A percentile compares a stretch with the other conserved stretches of the same genome.
Conservation (phyloP, 2,888 invertebrate genomes). For the Leucoma salicis region DNA sequence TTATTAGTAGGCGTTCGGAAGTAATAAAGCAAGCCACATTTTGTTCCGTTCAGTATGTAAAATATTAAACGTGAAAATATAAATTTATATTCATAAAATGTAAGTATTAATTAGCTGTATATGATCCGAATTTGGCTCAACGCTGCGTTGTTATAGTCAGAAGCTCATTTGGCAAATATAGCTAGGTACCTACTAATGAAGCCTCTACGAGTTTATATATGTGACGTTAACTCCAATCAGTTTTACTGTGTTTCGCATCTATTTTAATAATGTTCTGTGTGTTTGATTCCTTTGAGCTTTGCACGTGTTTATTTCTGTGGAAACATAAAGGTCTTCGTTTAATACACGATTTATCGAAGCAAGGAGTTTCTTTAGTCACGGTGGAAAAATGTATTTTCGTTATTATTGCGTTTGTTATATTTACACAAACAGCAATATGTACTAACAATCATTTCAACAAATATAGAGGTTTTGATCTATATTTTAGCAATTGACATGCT, state of each 20-base stretch:
- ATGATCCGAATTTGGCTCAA: slow-evolving; percentile 49
- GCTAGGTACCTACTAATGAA: too few relatives aligned
- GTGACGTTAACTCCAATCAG: slow-evolving; percentile 28
- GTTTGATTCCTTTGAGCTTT: slow-evolving; percentile 7
- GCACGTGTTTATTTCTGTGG: slow-evolving; percentile 3
- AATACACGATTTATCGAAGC: slow-evolving; percentile 7
- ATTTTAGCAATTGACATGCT: too few relatives aligned
- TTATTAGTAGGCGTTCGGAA: slow-evolving; percentile 20
- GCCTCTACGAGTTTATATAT: slow-evolving; percentile 36
- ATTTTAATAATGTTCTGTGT: slow-evolving; percentile 7
- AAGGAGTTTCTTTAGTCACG: slow-evolving; percentile 2
- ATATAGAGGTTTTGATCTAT: too few relatives aligned
- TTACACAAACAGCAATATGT: too few relatives aligned
- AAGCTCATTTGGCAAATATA: slow-evolving; percentile 53
- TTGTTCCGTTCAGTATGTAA: slow-evolving; percentile 8
- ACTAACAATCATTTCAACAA: too few relatives aligned
- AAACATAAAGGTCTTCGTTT: slow-evolving; percentile 6
- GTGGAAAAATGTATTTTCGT: slow-evolving; percentile 3
- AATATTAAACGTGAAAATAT: slow-evolving; percentile 13
- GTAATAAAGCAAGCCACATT: slow-evolving; percentile 9
- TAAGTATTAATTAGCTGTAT: slow-evolving; percentile 30
- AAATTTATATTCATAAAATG: slow-evolving; percentile 26
- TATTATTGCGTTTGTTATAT: slow-evolving; percentile 3
- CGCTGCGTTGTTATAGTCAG: slow-evolving; percentile 43
- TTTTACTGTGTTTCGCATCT: slow-evolving; percentile 8